phyloP scores from a whole-genome alignment of 2,888 invertebrate species.

The Lottia gigantea region DNA sequence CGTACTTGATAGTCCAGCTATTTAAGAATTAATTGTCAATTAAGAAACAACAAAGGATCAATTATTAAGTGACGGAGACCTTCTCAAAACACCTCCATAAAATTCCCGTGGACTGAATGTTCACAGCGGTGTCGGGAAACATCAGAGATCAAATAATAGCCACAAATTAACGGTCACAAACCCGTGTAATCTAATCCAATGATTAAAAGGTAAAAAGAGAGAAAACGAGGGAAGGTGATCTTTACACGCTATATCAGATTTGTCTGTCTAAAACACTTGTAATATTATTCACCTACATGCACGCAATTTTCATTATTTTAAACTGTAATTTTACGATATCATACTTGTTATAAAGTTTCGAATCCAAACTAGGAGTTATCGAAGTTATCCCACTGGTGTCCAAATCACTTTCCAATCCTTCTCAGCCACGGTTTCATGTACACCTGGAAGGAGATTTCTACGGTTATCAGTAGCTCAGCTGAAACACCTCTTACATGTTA shows the following conservation, averaged over 20 bases:
- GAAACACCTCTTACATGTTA: no score
- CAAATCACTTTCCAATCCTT: no score
- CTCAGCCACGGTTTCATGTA: no score
- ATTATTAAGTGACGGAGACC: slow-evolving; percentile 3
- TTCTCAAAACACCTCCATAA: slow-evolving; percentile 4
- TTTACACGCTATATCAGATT: background rate
- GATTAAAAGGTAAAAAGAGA: slow-evolving; percentile 7
- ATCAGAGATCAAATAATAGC: background rate
- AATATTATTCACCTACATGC: no score
- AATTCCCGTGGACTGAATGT: background rate
- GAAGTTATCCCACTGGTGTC: no score
- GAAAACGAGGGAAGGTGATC: background rate
- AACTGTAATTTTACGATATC: no score
- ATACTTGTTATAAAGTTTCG: no score
- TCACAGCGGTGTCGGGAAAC: background rate
- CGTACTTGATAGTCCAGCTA: background rate
- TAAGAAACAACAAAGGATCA: slow-evolving; percentile 4
- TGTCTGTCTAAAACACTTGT: no score
- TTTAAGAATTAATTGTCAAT: slow-evolving; percentile 9
- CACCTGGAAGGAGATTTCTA: no score
- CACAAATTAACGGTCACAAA: slow-evolving; percentile 10
- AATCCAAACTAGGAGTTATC: no score
- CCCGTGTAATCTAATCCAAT: background rate
- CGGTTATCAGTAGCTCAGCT: no score
- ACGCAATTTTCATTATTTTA: no score